phyloP scores from a whole-genome alignment of 2,888 invertebrate genomes.

The Trichogramma evanescens region DNA sequence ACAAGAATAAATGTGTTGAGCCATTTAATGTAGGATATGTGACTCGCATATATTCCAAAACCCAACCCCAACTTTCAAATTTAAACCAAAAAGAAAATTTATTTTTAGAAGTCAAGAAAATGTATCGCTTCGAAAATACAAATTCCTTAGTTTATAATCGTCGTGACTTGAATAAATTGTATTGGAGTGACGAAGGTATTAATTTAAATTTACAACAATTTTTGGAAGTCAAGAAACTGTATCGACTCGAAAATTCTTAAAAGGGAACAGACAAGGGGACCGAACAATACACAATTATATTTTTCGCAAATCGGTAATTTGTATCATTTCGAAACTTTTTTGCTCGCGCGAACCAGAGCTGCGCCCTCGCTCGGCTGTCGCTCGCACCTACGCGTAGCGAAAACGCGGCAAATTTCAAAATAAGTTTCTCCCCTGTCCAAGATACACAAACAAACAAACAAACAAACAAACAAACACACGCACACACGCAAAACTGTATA shows the following conservation, averaged over 20 bases:
- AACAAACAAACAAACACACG: no score
- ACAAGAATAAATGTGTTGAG: constrained; percentile 39
- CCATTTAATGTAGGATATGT: constrained; percentile 71
- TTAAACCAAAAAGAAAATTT: constrained; percentile 58
- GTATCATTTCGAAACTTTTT: no score
- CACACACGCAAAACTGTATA: not conserved
- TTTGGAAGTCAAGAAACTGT: constrained; percentile 60
- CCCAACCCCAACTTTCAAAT: constrained; percentile 48
- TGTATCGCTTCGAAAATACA: constrained; percentile 73
- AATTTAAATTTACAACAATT: not conserved
- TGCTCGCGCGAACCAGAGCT: no score
- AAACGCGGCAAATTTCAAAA: no score
- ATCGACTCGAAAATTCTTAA: constrained; percentile 74
- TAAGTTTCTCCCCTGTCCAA: no score
- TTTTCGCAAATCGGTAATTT: no score
- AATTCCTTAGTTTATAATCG: constrained; percentile 51
- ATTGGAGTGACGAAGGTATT: constrained; percentile 69
- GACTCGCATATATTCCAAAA: constrained; percentile 54
- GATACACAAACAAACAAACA: no score
- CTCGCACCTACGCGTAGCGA: no score
- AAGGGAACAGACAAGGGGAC: constrained; percentile 26
- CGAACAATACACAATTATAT: no score
- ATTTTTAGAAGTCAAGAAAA: constrained; percentile 58
- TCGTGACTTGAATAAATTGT: constrained; percentile 66
- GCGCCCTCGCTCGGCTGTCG: no score